phyloP scores from a whole-genome alignment of 1,140 invertebrate genomes.

The Ridgeia piscesae region DNA sequence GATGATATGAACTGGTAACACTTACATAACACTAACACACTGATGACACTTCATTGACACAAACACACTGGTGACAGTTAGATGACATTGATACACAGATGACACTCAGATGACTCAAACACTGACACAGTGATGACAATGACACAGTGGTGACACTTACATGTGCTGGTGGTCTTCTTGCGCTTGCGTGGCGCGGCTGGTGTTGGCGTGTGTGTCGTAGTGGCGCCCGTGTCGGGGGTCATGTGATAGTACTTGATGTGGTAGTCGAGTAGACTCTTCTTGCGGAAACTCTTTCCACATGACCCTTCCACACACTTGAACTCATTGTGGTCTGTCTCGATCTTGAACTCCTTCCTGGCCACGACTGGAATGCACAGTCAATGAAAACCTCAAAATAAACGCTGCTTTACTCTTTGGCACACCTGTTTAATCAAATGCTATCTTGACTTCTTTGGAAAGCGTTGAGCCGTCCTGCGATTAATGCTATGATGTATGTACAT shows the following conservation, averaged over 20 bases:
- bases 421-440: too few species aligned
- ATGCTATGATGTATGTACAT: too few species aligned
- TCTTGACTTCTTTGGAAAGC: too few species aligned
- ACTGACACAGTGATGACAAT: slow-evolving; percentile 36
- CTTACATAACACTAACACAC: background rate
- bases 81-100: slow-evolving; percentile 36
- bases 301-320: slow-evolving; percentile 75
- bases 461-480: too few species aligned
- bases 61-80: background rate
- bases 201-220: background rate
- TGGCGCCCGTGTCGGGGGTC: slow-evolving; percentile 3
- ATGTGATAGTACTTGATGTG: slow-evolving; percentile 57
- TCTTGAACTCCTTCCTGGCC: slow-evolving; percentile 53
- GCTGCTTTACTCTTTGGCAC: too few species aligned
- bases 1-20: too few species aligned
- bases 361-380: background rate
- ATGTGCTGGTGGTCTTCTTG: slow-evolving; percentile 44
- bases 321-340: slow-evolving; percentile 57
- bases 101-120: too few species aligned
- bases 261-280: slow-evolving; percentile 75
- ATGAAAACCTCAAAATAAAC: too few species aligned
- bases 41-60: too few species aligned
- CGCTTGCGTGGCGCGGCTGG: slow-evolving; percentile 28
- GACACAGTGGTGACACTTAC: background rate
- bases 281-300: slow-evolving; percentile 85